Evolutionary conservation across 2,888 invertebrate genomes (phyloP).

Genomic region (Rotaria magnacalcarata): DNA sequence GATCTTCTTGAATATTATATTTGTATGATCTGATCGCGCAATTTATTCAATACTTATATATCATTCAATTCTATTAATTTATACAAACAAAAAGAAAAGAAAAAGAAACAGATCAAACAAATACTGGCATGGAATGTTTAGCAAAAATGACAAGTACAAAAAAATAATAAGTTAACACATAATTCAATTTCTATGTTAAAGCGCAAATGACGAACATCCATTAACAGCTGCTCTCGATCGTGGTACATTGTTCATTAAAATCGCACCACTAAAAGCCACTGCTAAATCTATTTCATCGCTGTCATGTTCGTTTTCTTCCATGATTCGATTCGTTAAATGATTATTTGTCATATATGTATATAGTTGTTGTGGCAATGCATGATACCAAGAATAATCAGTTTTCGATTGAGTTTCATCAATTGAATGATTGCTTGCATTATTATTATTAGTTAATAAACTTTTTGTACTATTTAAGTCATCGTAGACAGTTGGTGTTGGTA

Average conservation of each 20-base stretch:
- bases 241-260: conserved; percentile 31
- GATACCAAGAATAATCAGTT: conserved; percentile 23
- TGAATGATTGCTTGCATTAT: not conserved
- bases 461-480: conserved; percentile 26
- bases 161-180: conserved; percentile 16
- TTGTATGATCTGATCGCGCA: too few species aligned
- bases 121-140: not conserved
- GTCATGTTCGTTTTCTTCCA: not conserved
- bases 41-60: not conserved
- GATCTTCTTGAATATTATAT: too few species aligned
- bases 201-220: conserved; percentile 10
- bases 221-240: not conserved
- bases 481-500: not conserved
- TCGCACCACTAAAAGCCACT: not conserved
- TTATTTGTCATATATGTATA: conserved; percentile 31
- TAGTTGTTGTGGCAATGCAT: conserved; percentile 25
- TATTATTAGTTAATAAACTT: conserved; percentile 9
- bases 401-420: not conserved
- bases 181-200: not conserved
- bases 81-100: not conserved
- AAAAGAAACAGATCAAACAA: not conserved
- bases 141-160: not conserved
- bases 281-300: not conserved
- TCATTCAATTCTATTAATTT: not conserved
- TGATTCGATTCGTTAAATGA: not conserved